Conservation (phyloP, 2,888 invertebrate genomes). For the Drosophila ustulata region DNA sequence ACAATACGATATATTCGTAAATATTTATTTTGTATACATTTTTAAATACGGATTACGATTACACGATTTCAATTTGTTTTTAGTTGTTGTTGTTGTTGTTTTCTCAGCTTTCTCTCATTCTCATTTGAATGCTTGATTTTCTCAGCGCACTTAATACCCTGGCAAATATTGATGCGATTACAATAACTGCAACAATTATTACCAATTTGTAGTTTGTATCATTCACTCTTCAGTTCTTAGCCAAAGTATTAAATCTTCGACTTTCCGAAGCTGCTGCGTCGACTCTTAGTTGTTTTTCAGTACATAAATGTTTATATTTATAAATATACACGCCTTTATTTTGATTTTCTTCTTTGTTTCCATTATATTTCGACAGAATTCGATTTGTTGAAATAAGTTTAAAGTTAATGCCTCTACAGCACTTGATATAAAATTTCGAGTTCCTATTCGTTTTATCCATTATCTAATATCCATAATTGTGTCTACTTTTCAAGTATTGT, state of each 20-base stretch:
- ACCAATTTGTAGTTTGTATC: background rate
- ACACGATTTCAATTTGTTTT: constrained; percentile 46
- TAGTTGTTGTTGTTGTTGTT: constrained; percentile 28
- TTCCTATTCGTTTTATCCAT: constrained; percentile 31
- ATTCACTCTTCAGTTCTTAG: background rate
- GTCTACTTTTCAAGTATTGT: constrained; percentile 71
- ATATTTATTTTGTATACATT: constrained; percentile 67
- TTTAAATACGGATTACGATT: constrained; percentile 55
- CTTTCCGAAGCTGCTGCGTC: constrained; percentile 9
- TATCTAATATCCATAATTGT: constrained; percentile 53
- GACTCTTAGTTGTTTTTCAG: constrained; percentile 19
- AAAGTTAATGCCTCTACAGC: constrained; percentile 11
- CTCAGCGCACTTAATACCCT: constrained; percentile 12
- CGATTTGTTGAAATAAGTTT: constrained; percentile 25
- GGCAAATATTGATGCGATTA: constrained; percentile 1
- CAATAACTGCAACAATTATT: background rate
- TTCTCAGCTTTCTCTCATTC: constrained; percentile 27
- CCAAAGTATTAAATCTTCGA: constrained; percentile 25
- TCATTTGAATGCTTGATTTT: constrained; percentile 13
- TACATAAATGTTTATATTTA: constrained; percentile 40
- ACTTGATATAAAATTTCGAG: constrained; percentile 44
- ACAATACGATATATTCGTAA: constrained; percentile 59
- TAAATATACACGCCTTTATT: constrained; percentile 48
- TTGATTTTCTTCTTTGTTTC: constrained; percentile 18
- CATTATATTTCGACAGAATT: constrained; percentile 13